A percentile compares a stretch with the other conserved stretches of the same genome.
phyloP scores from a whole-genome alignment of 2,797 vertebrate species.

The Pseudochaenichthys georgianus region DNA sequence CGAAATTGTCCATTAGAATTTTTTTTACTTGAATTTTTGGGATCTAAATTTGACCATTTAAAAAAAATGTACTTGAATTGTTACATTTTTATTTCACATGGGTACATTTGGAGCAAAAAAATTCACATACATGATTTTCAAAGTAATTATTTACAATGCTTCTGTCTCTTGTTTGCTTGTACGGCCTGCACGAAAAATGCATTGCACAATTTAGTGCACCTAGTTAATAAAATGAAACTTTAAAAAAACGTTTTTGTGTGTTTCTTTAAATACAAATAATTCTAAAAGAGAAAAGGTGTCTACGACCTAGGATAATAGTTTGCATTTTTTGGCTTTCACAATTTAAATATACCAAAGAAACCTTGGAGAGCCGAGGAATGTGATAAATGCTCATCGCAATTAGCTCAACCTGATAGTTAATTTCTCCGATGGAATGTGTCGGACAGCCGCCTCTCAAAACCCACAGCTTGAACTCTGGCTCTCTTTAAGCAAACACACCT shows the following conservation, averaged over 20 bases:
- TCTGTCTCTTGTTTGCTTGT: background rate
- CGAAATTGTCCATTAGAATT: too few relatives aligned
- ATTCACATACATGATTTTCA: too few relatives aligned
- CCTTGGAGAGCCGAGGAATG: slow-evolving; percentile 54
- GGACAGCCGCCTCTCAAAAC: slow-evolving; percentile 63
- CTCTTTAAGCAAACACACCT: slow-evolving; percentile 82
- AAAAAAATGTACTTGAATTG: too few relatives aligned
- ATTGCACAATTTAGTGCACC: background rate
- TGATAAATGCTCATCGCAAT: slow-evolving; percentile 70
- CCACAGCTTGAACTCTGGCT: slow-evolving; percentile 71
- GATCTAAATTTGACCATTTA: too few relatives aligned
- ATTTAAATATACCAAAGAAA: slow-evolving; percentile 13
- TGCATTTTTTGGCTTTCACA: slow-evolving; percentile 26
- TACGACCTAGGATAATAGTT: slow-evolving; percentile 1
- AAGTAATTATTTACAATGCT: too few relatives aligned
- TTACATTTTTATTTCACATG: too few relatives aligned
- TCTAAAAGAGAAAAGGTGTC: background rate
- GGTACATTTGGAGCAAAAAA: too few relatives aligned
- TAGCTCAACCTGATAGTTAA: slow-evolving; percentile 72
- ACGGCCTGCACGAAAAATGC: background rate
- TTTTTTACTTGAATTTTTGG: too few relatives aligned
- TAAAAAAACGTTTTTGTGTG: background rate
- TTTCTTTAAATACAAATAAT: background rate
- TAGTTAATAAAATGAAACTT: background rate
- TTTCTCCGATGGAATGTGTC: slow-evolving; percentile 72